These are phyloP conservation scores for Symphodus melops DNA, from an alignment of 2,113 vertebrate species.

Conservation along the genomic window DNA sequence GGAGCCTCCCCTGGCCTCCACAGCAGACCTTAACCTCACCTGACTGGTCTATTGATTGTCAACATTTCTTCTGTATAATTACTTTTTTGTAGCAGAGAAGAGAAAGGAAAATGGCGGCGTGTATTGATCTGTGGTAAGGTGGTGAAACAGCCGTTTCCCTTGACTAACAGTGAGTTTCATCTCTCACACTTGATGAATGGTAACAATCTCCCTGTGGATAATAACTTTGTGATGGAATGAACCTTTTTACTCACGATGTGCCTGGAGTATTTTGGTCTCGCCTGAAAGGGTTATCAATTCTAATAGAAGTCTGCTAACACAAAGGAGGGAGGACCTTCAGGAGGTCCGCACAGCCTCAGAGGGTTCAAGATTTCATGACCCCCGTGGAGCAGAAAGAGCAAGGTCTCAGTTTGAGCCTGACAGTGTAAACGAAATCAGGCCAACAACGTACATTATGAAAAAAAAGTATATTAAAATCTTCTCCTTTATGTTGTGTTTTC, in stretches of 20 bases:
- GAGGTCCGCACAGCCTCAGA: constrained; percentile 29
- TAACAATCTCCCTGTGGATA: constrained; percentile 86
- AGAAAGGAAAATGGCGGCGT: constrained; percentile 80
- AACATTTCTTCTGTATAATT: constrained; percentile 97
- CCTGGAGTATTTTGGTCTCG: constrained; percentile 65
- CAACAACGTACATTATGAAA: constrained; percentile 4
- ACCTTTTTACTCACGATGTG: constrained; percentile 79
- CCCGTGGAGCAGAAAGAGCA: constrained; percentile 52
- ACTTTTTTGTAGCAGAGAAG: constrained; percentile 86
- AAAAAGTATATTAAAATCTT: not conserved
- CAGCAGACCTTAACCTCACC: constrained; percentile 85
- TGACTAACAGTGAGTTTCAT: constrained; percentile 93
- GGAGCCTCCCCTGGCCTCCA: constrained; percentile 60
- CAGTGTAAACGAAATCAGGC: constrained; percentile 38
- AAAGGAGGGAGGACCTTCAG: constrained; percentile 27
- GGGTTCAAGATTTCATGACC: constrained; percentile 54
- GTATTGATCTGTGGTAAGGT: constrained; percentile 91
- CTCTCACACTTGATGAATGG: constrained; percentile 94
- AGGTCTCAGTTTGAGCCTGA: constrained; percentile 48
- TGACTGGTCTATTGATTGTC: constrained; percentile 90
- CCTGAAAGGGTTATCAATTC: constrained; percentile 81
- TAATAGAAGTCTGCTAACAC: constrained; percentile 70
- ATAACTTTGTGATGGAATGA: constrained; percentile 96
- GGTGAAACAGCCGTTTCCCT: constrained; percentile 91
- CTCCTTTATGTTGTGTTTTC: not conserved